Evolutionary conservation across 2,113 vertebrate species (phyloP).

Genomic region (Sula dactylatra): DNA sequence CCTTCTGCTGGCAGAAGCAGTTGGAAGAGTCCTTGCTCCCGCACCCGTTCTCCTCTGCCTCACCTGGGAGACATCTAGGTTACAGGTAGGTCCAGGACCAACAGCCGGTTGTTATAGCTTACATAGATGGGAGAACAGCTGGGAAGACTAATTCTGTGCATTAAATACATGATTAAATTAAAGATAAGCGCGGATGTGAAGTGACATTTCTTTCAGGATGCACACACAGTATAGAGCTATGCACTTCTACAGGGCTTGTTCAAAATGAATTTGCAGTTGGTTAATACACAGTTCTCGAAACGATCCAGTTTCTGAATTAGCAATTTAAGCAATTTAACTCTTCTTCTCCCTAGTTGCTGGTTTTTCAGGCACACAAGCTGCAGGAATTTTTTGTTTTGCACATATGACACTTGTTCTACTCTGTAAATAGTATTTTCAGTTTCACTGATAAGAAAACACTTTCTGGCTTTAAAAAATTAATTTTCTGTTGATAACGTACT

Average conservation of each 20-base stretch:
- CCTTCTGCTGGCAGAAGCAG: neutral
- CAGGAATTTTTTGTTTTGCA: neutral
- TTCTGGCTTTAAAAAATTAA: neutral
- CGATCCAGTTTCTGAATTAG: neutral
- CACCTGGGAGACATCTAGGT: no score
- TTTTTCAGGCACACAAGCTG: neutral
- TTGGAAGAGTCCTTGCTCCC: neutral
- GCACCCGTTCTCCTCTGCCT: neutral
- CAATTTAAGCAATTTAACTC: neutral
- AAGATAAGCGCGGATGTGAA: neutral
- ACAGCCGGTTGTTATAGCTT: neutral
- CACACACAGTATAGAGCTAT: fast-evolving
- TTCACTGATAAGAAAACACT: neutral
- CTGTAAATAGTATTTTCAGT: neutral
- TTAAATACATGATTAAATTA: neutral
- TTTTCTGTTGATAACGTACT: conserved; percentile 9
- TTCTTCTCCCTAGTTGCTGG: neutral
- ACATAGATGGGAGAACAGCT: neutral
- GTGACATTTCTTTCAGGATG: neutral
- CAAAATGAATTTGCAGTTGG: neutral
- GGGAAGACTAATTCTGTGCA: neutral
- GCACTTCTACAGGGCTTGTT: neutral
- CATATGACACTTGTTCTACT: neutral
- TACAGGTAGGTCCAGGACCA: neutral
- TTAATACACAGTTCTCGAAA: neutral